Conservation (phyloP, 2,888 invertebrate species). For the Pterobdella sp. region DNA sequence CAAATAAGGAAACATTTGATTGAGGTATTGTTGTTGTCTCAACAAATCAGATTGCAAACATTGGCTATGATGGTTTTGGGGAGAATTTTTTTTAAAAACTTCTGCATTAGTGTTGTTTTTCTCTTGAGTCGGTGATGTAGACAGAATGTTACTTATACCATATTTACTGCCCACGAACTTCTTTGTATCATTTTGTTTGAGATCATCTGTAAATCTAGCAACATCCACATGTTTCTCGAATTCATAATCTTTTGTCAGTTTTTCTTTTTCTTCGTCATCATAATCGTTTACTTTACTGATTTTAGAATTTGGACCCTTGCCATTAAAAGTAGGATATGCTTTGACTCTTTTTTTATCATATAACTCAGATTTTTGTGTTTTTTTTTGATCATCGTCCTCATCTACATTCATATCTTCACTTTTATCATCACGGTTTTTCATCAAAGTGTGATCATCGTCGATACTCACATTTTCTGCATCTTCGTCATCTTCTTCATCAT, state of each 20-base stretch:
- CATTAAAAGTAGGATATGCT: neutral
- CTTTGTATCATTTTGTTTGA: neutral
- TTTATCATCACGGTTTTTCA: neutral
- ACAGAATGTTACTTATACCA: neutral
- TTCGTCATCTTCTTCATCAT: neutral
- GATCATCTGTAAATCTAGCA: neutral
- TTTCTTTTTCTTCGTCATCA: neutral
- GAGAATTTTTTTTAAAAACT: neutral
- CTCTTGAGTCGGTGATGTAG: neutral
- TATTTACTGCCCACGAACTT: neutral
- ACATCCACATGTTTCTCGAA: neutral
- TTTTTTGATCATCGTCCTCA: slow-evolving; percentile 11
- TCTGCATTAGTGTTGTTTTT: neutral
- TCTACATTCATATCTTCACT: neutral
- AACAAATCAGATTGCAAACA: neutral
- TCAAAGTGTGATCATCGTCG: neutral
- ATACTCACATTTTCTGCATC: neutral
- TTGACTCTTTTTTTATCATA: neutral
- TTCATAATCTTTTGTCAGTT: neutral
- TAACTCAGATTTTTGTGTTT: slow-evolving; percentile 3
- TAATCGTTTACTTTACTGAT: neutral
- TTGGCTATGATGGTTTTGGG: neutral
- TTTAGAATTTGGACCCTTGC: neutral
- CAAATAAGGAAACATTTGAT: neutral
- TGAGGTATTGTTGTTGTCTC: neutral